Evolutionary conservation across 2,888 invertebrate species (phyloP).

Genomic region (Desoria tigrina): DNA sequence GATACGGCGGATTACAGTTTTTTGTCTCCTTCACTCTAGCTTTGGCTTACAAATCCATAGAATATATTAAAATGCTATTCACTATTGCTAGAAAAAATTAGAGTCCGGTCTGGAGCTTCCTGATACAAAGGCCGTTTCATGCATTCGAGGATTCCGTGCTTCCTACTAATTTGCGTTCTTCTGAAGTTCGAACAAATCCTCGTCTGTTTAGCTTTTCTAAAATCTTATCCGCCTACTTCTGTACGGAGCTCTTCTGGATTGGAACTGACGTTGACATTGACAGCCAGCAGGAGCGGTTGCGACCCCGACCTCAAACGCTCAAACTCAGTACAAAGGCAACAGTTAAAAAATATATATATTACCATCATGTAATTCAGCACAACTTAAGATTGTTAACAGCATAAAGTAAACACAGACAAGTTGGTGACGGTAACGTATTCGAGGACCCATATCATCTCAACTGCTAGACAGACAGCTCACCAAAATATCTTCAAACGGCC

Average conservation of each 20-base stretch:
- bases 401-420: conserved; percentile 14
- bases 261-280: conserved; percentile 11
- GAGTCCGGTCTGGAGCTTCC: no score
- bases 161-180: no score
- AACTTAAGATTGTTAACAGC: background rate
- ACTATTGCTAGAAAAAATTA: no score
- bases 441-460: no score
- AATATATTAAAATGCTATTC: no score
- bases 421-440: conserved; percentile 10
- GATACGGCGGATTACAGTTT: no score
- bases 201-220: conserved; percentile 14
- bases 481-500: no score
- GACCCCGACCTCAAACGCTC: conserved; percentile 10
- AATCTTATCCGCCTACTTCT: conserved; percentile 7
- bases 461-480: no score
- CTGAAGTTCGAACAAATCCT: conserved; percentile 4
- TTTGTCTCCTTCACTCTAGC: no score
- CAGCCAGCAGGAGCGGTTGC: conserved; percentile 14
- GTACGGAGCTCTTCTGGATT: background rate
- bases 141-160: no score
- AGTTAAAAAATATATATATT: background rate
- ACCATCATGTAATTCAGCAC: background rate
- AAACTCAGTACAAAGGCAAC: background rate
- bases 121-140: no score
- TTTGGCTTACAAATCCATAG: no score